Evolutionary conservation across 2,113 vertebrate species (phyloP).

Genomic region (Aythya baeri): DNA sequence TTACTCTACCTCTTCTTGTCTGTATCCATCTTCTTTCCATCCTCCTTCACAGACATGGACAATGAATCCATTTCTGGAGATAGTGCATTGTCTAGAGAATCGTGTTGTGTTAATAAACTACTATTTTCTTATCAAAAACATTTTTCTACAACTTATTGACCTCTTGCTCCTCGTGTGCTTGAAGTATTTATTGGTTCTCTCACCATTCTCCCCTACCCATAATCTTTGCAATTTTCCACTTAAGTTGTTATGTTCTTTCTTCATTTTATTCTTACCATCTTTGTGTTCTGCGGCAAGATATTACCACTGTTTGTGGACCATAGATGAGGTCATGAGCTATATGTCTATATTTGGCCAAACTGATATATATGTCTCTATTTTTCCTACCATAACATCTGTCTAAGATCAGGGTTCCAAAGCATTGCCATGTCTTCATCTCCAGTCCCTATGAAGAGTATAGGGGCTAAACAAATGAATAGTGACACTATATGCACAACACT

Average conservation of each 20-base stretch:
- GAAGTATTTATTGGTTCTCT: conserved; percentile 18
- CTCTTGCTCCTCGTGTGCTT: conserved; percentile 6
- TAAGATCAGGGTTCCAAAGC: not conserved
- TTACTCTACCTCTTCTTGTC: not conserved
- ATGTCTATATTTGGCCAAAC: not conserved
- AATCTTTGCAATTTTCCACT: not conserved
- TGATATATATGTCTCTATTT: not conserved
- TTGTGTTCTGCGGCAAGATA: not conserved
- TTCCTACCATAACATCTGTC: not conserved
- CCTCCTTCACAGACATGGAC: not conserved
- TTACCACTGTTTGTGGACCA: not conserved
- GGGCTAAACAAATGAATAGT: not conserved
- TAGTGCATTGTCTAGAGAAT: not conserved
- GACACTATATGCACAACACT: not conserved
- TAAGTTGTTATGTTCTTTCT: not conserved
- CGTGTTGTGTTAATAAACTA: not conserved
- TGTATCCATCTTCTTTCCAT: not conserved
- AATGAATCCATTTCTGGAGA: not conserved
- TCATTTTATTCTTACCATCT: not conserved
- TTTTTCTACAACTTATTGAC: not conserved
- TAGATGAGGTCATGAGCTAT: not conserved
- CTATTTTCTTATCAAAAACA: not conserved
- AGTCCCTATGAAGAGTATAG: not conserved
- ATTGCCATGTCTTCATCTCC: not conserved
- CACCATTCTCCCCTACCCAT: not conserved